phyloP scores from a whole-genome alignment of 2,888 invertebrate genomes.

The Chaetoderma sp. region DNA sequence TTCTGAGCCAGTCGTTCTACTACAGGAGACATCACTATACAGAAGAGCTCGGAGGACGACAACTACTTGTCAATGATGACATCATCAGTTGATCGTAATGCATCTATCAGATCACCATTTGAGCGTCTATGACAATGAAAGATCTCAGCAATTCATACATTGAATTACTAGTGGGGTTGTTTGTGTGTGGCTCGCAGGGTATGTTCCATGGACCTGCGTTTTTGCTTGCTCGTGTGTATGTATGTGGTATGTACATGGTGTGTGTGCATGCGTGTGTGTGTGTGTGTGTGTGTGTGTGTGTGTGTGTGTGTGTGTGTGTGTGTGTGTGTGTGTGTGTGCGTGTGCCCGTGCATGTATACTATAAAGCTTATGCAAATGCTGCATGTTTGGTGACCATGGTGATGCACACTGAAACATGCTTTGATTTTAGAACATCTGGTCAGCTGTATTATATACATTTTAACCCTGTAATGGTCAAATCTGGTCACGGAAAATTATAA shows the following conservation, averaged over 20 bases:
- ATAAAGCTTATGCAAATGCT: not conserved
- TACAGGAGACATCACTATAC: too few relatives aligned
- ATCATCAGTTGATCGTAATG: too few relatives aligned
- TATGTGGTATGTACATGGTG: not conserved
- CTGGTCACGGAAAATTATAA: too few relatives aligned
- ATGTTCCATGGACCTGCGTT: not conserved
- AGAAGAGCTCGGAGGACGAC: too few relatives aligned
- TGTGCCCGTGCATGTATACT: not conserved
- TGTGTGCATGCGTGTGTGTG: conserved; percentile 13
- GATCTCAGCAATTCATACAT: not conserved
- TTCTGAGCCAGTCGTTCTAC: too few relatives aligned
- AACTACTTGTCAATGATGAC: too few relatives aligned
- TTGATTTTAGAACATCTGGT: too few relatives aligned
- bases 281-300: not conserved
- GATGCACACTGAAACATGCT: too few relatives aligned
- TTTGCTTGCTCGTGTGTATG: not conserved
- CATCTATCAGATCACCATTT: too few relatives aligned
- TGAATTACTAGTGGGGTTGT: not conserved
- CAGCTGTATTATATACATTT: too few relatives aligned
- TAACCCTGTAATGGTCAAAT: too few relatives aligned
- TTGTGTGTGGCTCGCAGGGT: not conserved
- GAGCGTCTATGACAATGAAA: not conserved
- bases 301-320: not conserved
- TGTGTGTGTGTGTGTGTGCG: not conserved
- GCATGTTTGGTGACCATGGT: not conserved